These are phyloP conservation scores for Epicauta chinensis DNA, from an alignment of 1,140 invertebrate genomes.

Conservation along the genomic window DNA sequence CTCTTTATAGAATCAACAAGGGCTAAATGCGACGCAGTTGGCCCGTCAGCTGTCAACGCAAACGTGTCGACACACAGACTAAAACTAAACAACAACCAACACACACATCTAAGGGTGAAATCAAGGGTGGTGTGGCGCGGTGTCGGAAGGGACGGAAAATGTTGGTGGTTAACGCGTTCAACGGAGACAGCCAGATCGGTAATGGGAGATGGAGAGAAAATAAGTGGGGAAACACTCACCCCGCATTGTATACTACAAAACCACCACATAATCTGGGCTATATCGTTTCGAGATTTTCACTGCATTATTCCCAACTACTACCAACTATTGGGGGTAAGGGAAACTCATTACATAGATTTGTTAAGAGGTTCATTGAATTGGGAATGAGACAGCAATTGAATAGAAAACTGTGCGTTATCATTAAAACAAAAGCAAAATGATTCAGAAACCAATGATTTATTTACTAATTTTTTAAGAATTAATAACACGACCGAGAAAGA, in stretches of 20 bases:
- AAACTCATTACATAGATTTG: conserved; percentile 35
- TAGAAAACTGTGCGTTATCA: not conserved
- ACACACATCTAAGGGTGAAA: too few species aligned
- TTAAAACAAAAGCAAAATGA: not conserved
- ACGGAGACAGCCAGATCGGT: not conserved
- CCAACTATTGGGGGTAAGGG: conserved; percentile 20
- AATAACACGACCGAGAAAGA: too few species aligned
- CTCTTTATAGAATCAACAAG: not conserved
- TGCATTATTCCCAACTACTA: conserved; percentile 24
- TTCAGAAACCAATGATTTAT: too few species aligned
- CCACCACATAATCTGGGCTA: conserved; percentile 29
- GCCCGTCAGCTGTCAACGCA: conserved; percentile 14
- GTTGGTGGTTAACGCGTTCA: too few species aligned
- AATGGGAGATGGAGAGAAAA: conserved; percentile 4
- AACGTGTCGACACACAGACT: conserved; percentile 9
- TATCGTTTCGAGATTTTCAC: conserved; percentile 34
- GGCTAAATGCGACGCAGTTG: not conserved
- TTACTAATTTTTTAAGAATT: too few species aligned
- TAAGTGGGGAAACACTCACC: conserved; percentile 9
- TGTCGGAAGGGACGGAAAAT: too few species aligned
- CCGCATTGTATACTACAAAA: conserved; percentile 13
- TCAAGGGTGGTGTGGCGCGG: too few species aligned
- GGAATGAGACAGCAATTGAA: not conserved
- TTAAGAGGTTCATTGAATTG: conserved; percentile 32
- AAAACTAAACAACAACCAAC: conserved; percentile 9